These are phyloP conservation scores for Craniophora ligustri DNA, from an alignment of 2,888 invertebrate species.

Conservation along the genomic window DNA sequence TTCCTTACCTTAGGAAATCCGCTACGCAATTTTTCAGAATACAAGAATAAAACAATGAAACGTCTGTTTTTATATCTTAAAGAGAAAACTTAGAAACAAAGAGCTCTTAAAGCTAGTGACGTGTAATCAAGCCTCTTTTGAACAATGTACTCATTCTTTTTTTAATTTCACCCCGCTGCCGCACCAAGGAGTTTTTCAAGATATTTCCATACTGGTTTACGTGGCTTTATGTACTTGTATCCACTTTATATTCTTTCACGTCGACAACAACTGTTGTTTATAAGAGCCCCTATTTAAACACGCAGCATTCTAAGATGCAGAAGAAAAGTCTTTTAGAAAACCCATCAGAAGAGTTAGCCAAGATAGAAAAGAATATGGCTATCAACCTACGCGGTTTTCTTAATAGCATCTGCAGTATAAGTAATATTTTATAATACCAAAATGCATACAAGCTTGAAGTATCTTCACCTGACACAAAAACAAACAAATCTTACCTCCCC, in stretches of 20 bases:
- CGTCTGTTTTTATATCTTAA: conserved; percentile 55
- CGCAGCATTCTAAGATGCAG: too few species aligned
- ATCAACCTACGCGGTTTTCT: too few species aligned
- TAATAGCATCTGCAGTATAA: too few species aligned
- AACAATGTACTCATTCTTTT: conserved; percentile 66
- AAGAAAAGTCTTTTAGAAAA: background rate
- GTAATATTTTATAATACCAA: too few species aligned
- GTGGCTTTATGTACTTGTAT: conserved; percentile 30
- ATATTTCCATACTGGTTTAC: conserved; percentile 41
- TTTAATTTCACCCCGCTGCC: conserved; percentile 65
- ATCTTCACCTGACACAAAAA: conserved; percentile 30
- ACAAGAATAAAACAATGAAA: conserved; percentile 43
- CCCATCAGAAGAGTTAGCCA: too few species aligned
- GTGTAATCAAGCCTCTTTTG: conserved; percentile 80
- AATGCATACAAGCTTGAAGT: too few species aligned
- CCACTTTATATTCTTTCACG: conserved; percentile 7
- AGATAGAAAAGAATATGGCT: too few species aligned
- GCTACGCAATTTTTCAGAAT: conserved; percentile 24
- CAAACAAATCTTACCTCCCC: conserved; percentile 23
- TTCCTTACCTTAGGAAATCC: conserved; percentile 4
- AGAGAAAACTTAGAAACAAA: conserved; percentile 71
- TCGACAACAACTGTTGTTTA: background rate
- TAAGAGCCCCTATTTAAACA: too few species aligned
- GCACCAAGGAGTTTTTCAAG: conserved; percentile 50
- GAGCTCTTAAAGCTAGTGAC: conserved; percentile 71